Evolutionary conservation across 2,113 vertebrate species (phyloP).

Genomic region (Pelusios castaneus): DNA sequence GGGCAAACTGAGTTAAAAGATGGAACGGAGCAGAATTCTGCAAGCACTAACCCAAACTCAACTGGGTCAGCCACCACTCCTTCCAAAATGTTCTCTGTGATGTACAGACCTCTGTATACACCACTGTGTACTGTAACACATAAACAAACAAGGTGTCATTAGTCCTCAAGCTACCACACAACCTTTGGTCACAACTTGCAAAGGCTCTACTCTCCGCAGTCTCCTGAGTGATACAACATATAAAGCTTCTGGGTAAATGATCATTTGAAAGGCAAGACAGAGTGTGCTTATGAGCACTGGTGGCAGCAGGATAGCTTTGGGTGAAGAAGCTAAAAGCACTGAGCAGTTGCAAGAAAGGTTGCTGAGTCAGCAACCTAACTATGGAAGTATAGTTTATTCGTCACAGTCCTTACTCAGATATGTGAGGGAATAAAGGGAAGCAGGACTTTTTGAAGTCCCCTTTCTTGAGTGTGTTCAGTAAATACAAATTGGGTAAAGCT

Average conservation of each 20-base stretch:
- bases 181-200: not conserved
- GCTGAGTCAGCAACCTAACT: not conserved
- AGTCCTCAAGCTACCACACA: not conserved
- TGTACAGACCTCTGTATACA: no score
- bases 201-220: not conserved
- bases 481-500: conserved; percentile 14
- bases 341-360: not conserved
- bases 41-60: not conserved
- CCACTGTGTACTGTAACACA: not conserved
- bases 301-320: fast-evolving
- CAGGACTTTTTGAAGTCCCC: not conserved
- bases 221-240: not conserved
- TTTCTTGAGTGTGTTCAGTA: conserved; percentile 6
- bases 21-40: not conserved
- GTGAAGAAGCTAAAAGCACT: not conserved
- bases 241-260: not conserved
- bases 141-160: not conserved
- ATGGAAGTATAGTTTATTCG: not conserved
- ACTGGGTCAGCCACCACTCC: not conserved
- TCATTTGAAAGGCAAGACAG: not conserved
- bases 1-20: not conserved
- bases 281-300: not conserved
- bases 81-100: not conserved
- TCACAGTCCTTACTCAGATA: fast-evolving
- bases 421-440: fast-evolving